Conservation (phyloP, 1,140 invertebrate genomes). For the Globodera ellingtonae region DNA sequence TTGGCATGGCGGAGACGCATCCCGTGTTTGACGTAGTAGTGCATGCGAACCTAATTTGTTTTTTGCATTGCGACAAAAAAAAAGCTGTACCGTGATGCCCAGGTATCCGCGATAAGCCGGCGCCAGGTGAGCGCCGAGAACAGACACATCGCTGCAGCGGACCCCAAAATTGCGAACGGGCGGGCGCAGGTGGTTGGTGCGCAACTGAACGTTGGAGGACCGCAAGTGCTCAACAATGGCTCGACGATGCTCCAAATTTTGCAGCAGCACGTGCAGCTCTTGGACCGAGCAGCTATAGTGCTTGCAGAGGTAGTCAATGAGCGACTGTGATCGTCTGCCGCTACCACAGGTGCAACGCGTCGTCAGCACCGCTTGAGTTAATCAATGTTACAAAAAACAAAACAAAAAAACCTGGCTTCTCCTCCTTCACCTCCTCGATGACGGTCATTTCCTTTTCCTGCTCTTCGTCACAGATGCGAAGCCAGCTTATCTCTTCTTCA, state of each 20-base stretch:
- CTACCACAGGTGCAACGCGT: too few species aligned
- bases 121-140: not conserved
- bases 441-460: not conserved
- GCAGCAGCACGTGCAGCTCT: constrained; percentile 10
- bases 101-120: constrained; percentile 13
- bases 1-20: not conserved
- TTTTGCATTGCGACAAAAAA: not conserved
- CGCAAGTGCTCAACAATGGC: constrained; percentile 1
- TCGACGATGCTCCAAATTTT: not conserved
- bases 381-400: too few species aligned
- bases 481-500: not conserved
- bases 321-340: too few species aligned
- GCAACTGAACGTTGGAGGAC: not conserved
- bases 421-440: not conserved
- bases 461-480: not conserved
- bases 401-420: not conserved
- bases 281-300: not conserved
- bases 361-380: too few species aligned
- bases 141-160: not conserved
- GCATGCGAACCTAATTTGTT: not conserved
- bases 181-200: not conserved
- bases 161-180: not conserved
- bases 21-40: constrained; percentile 5
- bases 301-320: too few species aligned
- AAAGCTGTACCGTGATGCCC: not conserved